Percentiles rank a stretch among this genome's conserved stretches.
Conservation (phyloP, 2,113 vertebrate genomes). For the Myiozetetes cayanensis region DNA sequence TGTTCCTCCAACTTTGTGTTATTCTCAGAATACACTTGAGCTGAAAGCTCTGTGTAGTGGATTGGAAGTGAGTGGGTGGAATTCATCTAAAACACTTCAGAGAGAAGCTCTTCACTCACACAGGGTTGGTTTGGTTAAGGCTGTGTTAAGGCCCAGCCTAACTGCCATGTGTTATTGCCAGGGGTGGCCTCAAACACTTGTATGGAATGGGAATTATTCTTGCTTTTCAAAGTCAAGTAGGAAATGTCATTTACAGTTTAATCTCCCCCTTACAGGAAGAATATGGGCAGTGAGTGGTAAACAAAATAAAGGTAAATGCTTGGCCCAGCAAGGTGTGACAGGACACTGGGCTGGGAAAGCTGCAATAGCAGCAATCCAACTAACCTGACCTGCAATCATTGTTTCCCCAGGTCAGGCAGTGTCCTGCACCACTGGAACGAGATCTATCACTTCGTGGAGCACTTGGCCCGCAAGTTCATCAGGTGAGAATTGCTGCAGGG, state of each 20-base stretch:
- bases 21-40: not conserved
- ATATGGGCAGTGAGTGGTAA: not conserved
- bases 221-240: not conserved
- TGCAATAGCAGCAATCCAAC: not conserved
- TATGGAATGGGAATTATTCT: not conserved
- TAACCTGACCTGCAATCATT: not conserved
- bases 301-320: not conserved
- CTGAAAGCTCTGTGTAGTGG: not conserved
- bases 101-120: not conserved
- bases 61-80: not conserved
- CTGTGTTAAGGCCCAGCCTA: not conserved
- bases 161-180: not conserved
- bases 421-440: conserved; percentile 96
- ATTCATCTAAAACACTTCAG: not conserved
- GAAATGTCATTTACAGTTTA: not conserved
- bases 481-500: conserved; percentile 77
- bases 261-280: not conserved
- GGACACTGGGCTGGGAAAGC: not conserved
- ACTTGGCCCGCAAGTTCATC: conserved; percentile 93
- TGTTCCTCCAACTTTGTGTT: not conserved
- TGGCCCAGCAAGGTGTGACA: not conserved
- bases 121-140: not conserved
- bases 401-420: conserved; percentile 88
- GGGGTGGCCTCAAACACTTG: not conserved
- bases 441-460: conserved; percentile 96